Conservation (phyloP, 1,140 invertebrate species). For the Bombus difficillimus region DNA sequence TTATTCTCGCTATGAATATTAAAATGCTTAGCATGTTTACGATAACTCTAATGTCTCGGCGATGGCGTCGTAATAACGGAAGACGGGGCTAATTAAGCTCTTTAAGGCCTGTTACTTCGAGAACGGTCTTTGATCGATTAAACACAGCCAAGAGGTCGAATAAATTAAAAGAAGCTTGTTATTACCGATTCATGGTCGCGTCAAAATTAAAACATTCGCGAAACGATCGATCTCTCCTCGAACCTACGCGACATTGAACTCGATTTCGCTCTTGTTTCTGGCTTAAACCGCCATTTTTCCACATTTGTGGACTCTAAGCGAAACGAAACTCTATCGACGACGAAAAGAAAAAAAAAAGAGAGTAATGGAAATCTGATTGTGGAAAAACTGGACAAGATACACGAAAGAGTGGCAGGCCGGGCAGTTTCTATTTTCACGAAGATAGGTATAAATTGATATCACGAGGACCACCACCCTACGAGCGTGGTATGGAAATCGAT, state of each 20-base stretch:
- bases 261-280: background rate
- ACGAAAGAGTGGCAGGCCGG: background rate
- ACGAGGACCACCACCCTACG: background rate
- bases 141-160: background rate
- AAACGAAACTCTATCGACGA: background rate
- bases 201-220: background rate
- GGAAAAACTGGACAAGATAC: background rate
- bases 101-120: constrained; percentile 7
- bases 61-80: background rate
- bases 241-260: background rate
- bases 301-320: background rate
- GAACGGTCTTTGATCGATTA: constrained; percentile 27
- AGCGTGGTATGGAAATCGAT: constrained; percentile 22
- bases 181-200: background rate
- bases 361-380: background rate
- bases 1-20: background rate
- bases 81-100: constrained; percentile 26
- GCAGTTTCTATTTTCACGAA: constrained; percentile 32
- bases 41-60: background rate
- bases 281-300: background rate
- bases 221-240: background rate
- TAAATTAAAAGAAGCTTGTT: constrained; percentile 41
- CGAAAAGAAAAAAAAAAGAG: background rate
- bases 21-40: background rate
- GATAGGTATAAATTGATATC: constrained; percentile 47